These are phyloP conservation scores for Xyrauchen texanus DNA, from an alignment of 2,113 vertebrate genomes.

Conservation along the genomic window DNA sequence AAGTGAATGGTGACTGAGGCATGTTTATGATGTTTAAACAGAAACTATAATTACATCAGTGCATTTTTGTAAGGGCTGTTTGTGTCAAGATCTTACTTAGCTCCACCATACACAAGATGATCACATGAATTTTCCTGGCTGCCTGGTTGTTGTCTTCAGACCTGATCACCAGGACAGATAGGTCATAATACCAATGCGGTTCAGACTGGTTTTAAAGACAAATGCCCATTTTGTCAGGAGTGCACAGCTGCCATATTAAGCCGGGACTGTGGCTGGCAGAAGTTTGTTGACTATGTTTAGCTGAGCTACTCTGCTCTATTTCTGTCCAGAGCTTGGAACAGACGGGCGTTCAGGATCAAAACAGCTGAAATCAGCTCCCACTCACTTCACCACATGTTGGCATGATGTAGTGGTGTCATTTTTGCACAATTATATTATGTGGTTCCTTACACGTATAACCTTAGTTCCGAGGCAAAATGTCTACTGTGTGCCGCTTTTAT, in stretches of 20 bases:
- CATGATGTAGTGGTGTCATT: too few species aligned
- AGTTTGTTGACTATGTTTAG: constrained; percentile 59
- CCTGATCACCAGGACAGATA: constrained; percentile 1
- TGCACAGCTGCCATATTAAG: constrained; percentile 65
- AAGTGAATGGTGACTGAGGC: too few species aligned
- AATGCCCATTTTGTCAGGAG: constrained; percentile 35
- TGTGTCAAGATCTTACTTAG: constrained; percentile 2
- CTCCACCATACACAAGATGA: not conserved
- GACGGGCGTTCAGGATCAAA: constrained; percentile 14
- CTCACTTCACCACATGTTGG: not conserved
- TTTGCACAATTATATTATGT: too few species aligned
- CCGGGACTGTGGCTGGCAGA: constrained; percentile 21
- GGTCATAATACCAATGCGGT: constrained; percentile 24
- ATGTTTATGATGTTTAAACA: too few species aligned
- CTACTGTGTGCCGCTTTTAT: too few species aligned
- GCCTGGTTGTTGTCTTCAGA: not conserved
- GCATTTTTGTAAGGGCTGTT: not conserved
- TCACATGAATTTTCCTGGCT: not conserved
- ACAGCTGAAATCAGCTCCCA: constrained; percentile 28
- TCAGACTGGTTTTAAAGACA: constrained; percentile 63
- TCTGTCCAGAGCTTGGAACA: constrained; percentile 34
- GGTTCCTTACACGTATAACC: too few species aligned
- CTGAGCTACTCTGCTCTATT: constrained; percentile 50
- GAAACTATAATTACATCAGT: too few species aligned
- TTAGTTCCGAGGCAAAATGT: too few species aligned